A percentile compares a stretch with the other conserved stretches of the same genome.
These are phyloP conservation scores for Bos taurus DNA, from an alignment of 2,113 vertebrate species.

Conservation along the genomic window ARS-UCD2.0 NC_037337.1:100777501-100778000, in stretches of 20 bases:
- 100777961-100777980: too few species aligned
- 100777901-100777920: too few species aligned
- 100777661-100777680: not conserved
- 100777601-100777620: not conserved
- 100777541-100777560: not conserved
- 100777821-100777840: too few species aligned
- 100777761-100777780: not conserved
- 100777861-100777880: too few species aligned
- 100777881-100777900: too few species aligned
- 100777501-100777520: not conserved
- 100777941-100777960: too few species aligned
- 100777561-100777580: not conserved
- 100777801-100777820: not conserved
- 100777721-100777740: not conserved
- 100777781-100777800: not conserved
- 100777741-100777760: not conserved
- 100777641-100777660: not conserved
- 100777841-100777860: too few species aligned
- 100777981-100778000: too few species aligned
- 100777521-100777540: not conserved
- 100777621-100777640: rapidly evolving
- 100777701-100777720: not conserved
- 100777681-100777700: not conserved
- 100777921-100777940: too few species aligned
- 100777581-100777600: not conserved